These are phyloP conservation scores for Artibeus jamaicensis DNA, from an alignment of 2,797 vertebrate species.

Conservation along the genomic window DNA sequence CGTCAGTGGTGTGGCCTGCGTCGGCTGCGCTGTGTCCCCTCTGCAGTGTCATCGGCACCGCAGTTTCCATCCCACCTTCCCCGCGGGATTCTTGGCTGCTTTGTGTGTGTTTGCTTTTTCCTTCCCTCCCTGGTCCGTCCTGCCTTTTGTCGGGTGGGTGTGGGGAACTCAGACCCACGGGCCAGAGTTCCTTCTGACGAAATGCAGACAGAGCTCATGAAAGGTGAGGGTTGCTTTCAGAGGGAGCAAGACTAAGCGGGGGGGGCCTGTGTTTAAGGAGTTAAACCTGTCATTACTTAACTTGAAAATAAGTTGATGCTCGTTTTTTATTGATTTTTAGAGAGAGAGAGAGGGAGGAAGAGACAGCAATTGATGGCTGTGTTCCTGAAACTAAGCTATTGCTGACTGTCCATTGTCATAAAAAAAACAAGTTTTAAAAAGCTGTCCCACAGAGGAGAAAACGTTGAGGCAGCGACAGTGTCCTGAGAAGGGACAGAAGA, in stretches of 20 bases:
- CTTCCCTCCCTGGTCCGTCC: neutral
- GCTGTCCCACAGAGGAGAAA: neutral
- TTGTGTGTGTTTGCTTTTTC: fast-evolving
- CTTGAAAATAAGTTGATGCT: no score
- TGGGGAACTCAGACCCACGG: neutral
- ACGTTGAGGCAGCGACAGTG: no score
- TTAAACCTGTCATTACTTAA: fast-evolving
- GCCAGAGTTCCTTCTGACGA: neutral
- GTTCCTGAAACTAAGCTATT: no score
- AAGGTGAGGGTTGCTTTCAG: neutral
- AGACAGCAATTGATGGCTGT: no score
- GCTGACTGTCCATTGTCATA: no score
- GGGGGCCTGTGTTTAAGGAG: fast-evolving
- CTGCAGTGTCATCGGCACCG: constrained; percentile 70
- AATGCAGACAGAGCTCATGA: neutral
- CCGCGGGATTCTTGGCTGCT: neutral
- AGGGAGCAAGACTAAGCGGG: fast-evolving
- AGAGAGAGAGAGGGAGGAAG: no score
- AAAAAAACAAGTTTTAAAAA: neutral
- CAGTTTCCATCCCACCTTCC: constrained; percentile 63
- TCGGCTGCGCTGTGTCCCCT: constrained; percentile 57
- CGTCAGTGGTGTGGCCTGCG: constrained; percentile 70
- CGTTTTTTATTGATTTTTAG: neutral
- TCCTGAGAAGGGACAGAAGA: neutral
- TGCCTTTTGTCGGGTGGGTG: neutral